These are phyloP conservation scores for Larimichthys polyactis DNA, from an alignment of 2,113 vertebrate species.

Conservation along the genomic window DNA sequence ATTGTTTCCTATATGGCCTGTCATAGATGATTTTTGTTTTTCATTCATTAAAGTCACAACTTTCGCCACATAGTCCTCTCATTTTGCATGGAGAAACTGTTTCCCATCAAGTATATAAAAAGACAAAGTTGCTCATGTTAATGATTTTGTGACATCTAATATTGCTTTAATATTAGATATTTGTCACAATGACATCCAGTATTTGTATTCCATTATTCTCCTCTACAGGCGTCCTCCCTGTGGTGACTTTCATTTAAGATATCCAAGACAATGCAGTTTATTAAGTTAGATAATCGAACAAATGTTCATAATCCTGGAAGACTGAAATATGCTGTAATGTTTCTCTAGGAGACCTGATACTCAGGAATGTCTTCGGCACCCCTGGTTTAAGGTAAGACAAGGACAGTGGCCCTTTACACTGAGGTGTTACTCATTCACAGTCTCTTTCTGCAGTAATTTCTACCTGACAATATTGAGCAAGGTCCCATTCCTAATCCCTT, in stretches of 20 bases:
- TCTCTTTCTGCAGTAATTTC: not conserved
- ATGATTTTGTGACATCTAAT: not conserved
- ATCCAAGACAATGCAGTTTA: not conserved
- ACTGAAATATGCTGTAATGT: conserved; percentile 9
- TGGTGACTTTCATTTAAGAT: not conserved
- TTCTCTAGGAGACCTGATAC: conserved; percentile 91
- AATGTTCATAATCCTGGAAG: not conserved
- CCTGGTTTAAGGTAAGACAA: conserved; percentile 94
- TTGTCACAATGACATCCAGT: not conserved
- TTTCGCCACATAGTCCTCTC: too few species aligned
- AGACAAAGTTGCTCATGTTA: not conserved
- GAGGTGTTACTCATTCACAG: not conserved
- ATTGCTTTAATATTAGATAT: not conserved
- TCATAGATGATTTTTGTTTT: too few species aligned
- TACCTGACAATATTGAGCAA: not conserved
- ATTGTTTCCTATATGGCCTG: too few species aligned
- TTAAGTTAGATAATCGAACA: not conserved
- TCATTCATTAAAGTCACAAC: too few species aligned
- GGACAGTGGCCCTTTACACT: not conserved
- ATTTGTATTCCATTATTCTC: not conserved
- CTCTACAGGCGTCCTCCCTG: not conserved
- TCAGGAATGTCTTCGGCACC: conserved; percentile 93
- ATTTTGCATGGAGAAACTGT: too few species aligned
- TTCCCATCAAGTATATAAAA: not conserved
- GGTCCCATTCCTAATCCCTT: not conserved